A percentile compares a stretch with the other conserved stretches of the same genome.
phyloP scores from a whole-genome alignment of 2,888 invertebrate genomes.

The Mythimna lalbum region DNA sequence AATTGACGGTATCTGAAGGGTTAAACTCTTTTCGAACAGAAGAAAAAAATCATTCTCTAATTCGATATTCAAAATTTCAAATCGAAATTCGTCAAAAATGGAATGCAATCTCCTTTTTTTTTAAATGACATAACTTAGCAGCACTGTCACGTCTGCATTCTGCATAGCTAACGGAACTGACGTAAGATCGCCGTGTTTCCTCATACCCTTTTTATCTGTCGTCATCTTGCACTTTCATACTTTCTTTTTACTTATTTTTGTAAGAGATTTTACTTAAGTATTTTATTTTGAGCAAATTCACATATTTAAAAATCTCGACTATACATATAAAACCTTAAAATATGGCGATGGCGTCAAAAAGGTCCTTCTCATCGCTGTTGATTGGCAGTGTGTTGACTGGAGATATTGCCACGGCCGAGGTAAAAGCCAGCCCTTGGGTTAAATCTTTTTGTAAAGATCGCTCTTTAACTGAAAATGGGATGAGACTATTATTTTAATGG shows the following conservation, averaged over 20 bases:
- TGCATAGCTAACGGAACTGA: slow-evolving; percentile 55
- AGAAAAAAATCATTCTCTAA: not conserved
- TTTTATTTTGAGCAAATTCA: too few species aligned
- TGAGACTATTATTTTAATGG: too few species aligned
- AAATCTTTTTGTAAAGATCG: too few species aligned
- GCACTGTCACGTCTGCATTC: slow-evolving; percentile 52
- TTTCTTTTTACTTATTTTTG: not conserved
- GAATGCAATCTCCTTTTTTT: slow-evolving; percentile 25
- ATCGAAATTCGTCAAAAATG: not conserved
- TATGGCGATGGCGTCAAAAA: too few species aligned
- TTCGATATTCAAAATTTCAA: slow-evolving; percentile 8
- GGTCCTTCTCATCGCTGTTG: too few species aligned
- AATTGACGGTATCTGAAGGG: too few species aligned
- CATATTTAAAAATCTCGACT: too few species aligned
- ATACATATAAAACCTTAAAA: too few species aligned
- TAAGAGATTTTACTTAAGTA: not conserved
- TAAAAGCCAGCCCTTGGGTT: too few species aligned
- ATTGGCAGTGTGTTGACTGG: too few species aligned
- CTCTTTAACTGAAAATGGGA: too few species aligned
- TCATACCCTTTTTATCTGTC: slow-evolving; percentile 38
- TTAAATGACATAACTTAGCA: slow-evolving; percentile 39
- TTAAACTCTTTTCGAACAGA: not conserved
- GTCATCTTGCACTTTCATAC: slow-evolving; percentile 29
- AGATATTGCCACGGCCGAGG: too few species aligned
- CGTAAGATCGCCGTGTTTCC: slow-evolving; percentile 47